Base-by-base conservation (phyloP, 2,888 invertebrate genomes). In the Melinaea marsaeus region DNA sequence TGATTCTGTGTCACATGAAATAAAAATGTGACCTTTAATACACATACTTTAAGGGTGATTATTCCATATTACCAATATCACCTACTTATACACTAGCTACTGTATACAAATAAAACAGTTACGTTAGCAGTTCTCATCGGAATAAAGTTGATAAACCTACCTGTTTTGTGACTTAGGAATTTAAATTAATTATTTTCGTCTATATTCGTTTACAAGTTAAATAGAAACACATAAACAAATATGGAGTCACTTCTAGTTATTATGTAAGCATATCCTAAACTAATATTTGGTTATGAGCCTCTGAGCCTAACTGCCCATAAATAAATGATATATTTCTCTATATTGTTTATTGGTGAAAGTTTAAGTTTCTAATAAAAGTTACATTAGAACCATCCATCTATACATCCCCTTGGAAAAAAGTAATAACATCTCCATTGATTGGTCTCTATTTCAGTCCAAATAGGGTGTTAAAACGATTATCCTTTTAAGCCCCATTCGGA, bases 111-210 rank as follows among this genome's bases (percentile, higher is more conserved):
- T 85, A 85, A 73, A 65, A 72, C 67, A 65, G 86, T 84, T 85
- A 73, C 67, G 73, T 84, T 83, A 82, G 83, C 83, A 81, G 81
- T 84, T 84, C 86, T 83, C 82, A 84, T 76, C 79, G 79, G 79
- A 80, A 81, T 75, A 76, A 71, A 68, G 72, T 70, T 80, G 73
- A 74, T 83, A 81, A 79, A 79, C 77, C 77, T 65, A 62, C 68
- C 62, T 65, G 57, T 64, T 64, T 60, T 55, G 6, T 58, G 61
- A 58, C 62, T 57, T 42, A 59, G 65, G 66, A 65, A 60, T 69
- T 69, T 57, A 51, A 70, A 59, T 62, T 67, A 62, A 57, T 13
- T 55, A 45, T 55, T 55, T 22, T 51, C 33, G 37, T 60, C 35
- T 58, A 45, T 56, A 57, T 6, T 62, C 62, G 46, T 55, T 55